These are phyloP conservation scores for Enteromius anoplus DNA, from an alignment of 2,797 vertebrate species.

Conservation along the genomic window DNA sequence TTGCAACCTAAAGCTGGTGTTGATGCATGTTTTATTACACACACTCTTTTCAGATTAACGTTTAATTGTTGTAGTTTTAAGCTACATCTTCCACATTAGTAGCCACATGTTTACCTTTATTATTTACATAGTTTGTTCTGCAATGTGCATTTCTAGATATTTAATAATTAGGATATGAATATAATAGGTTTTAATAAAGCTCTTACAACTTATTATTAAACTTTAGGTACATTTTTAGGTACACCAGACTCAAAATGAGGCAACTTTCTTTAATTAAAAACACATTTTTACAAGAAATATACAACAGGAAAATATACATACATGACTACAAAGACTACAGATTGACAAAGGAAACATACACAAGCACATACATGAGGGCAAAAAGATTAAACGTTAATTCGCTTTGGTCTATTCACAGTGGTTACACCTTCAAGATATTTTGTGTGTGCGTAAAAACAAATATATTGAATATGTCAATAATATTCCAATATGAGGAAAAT, in stretches of 20 bases:
- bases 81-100: neutral
- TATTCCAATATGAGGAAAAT: slow-evolving; percentile 75
- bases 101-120: neutral
- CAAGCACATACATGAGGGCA: slow-evolving; percentile 59
- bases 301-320: slow-evolving; percentile 87
- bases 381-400: slow-evolving; percentile 74
- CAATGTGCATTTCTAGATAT: neutral
- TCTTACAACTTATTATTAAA: neutral
- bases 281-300: slow-evolving; percentile 88
- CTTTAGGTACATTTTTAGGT: neutral
- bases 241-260: slow-evolving; percentile 46
- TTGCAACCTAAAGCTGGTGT: neutral
- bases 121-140: neutral
- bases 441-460: slow-evolving; percentile 73
- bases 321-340: slow-evolving; percentile 75
- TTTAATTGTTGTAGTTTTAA: neutral
- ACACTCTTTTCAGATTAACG: neutral
- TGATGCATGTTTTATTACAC: neutral
- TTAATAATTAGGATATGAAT: neutral
- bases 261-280: slow-evolving; percentile 85
- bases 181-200: neutral
- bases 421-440: slow-evolving; percentile 75
- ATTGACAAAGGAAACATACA: slow-evolving; percentile 69
- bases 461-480: slow-evolving; percentile 65
- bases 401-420: slow-evolving; percentile 93